Base-by-base conservation (phyloP, 1,140 invertebrate species). In the Drosophila serrata region DNA sequence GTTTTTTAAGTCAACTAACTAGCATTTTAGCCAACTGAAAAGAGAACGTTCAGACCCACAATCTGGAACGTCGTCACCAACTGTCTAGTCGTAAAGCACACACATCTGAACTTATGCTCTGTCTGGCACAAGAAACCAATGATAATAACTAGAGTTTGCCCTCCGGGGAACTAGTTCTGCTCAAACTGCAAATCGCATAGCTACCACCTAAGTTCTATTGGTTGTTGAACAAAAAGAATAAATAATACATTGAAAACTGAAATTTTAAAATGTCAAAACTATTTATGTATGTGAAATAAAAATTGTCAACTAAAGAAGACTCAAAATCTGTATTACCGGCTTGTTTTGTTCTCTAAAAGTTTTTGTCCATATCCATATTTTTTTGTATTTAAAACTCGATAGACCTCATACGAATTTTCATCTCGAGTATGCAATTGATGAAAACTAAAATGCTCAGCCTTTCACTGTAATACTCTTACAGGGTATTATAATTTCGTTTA, bases 231-330 rank as follows among this genome's bases (percentile, higher is more conserved):
- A 63, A 68, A 57, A 49, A 43, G 12, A 63, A 55, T 37, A 40
- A 31, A 57, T 42, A 43, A 7, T 46, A 70, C 62, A 73, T n/a
- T 35, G 33, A 81, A 62, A 64, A 73, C 39, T 15, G 49, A 68
- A 87, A 65, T 56, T 61, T 79, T 67, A 42, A 80, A 79, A 70
- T 80, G 79, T 77, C 63, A 56, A 82, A 77, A 80, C 70, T 88
- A 88, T 87, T 87, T 87, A 87, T 87, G 82, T 80, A 87, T 87
- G 85, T 87, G 85, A 90, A 87, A 87, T 80, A 87, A 88, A 88
- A 59, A 58, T 49, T 74, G 76, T 87, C 67, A 63, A 49, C 60
- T 45, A 79, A 59, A 19, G 9, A 43, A 8, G 13, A 17, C 51
- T 53, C 19, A 13, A 53, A 53, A 53, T 53, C 8, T 53, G 51